These are phyloP conservation scores for Corbicula japonica DNA, from an alignment of 2,888 invertebrate species.

Conservation along the genomic window DNA sequence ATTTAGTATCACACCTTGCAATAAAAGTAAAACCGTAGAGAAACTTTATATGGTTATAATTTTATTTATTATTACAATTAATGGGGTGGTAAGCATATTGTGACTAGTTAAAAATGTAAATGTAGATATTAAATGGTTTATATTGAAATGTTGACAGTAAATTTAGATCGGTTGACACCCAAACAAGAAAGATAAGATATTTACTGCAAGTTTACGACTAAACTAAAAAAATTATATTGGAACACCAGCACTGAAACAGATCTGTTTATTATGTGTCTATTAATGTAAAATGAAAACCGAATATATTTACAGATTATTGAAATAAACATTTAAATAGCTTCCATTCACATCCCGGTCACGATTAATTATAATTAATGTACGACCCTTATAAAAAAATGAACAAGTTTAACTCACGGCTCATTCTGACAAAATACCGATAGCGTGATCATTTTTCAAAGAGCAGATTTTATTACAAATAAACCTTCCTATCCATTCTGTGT, in stretches of 20 bases:
- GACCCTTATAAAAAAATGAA: slow-evolving; percentile 15
- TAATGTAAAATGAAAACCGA: no score
- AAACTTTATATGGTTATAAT: slow-evolving; percentile 32
- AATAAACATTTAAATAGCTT: no score
- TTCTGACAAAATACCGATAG: slow-evolving; percentile 19
- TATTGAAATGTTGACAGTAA: slow-evolving; percentile 43
- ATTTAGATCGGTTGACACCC: slow-evolving; percentile 37
- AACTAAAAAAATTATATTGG: slow-evolving; percentile 39
- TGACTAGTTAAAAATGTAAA: slow-evolving; percentile 47
- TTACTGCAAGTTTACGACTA: slow-evolving; percentile 45
- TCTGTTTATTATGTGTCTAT: no score
- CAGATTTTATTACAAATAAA: slow-evolving; percentile 43
- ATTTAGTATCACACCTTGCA: no score
- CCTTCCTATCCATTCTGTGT: slow-evolving; percentile 16
- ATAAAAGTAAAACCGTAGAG: no score
- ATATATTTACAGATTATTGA: no score
- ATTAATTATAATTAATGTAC: slow-evolving; percentile 1
- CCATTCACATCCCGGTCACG: no score
- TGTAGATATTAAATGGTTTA: slow-evolving; percentile 42
- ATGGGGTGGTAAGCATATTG: slow-evolving; percentile 23
- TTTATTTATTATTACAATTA: slow-evolving; percentile 39
- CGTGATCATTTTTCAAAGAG: slow-evolving; percentile 55
- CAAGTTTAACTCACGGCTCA: neutral
- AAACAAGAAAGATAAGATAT: slow-evolving; percentile 53
- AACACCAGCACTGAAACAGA: no score